Evolutionary conservation across 2,888 invertebrate genomes (phyloP), one percentile per base, ranked within the genome.

Genomic region (Scaeva pyrastri): DNA sequence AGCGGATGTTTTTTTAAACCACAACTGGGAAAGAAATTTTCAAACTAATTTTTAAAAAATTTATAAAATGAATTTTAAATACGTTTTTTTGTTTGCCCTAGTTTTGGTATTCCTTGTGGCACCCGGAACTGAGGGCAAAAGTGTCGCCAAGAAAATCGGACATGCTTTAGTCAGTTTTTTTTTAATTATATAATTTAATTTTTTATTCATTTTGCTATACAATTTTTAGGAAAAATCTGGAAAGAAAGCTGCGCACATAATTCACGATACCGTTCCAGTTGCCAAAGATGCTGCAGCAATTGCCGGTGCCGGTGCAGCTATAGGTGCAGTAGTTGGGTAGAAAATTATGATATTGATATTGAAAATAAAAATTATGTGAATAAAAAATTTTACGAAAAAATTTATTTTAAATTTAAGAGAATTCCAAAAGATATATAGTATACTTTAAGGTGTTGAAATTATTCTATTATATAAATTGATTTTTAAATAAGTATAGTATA

Each of bases 201-300:
- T n/a, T n/a, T n/a, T n/a, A n/a, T n/a, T n/a, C n/a, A n/a, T n/a
- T n/a, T n/a, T n/a, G n/a, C n/a, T n/a, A n/a, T n/a, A n/a, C n/a
- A n/a, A 5, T 73, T 39, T 26, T 16, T 21, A 85, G 85, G 62
- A 52, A 5, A 85, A 85, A 36, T 80, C 55, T 12, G 85, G 21
- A 19, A 80, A 80, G 50, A 80, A 85, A 71, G 75, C 36, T 23
- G 72, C 23, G 19, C 1, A 80, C n/a, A 4, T 85, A n/a, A 80
- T 85, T 62, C 85, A 85, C 12, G 41, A 48, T 0, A 80, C 14
- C 11, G 68, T 75, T 5, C 31, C 21, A 48, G 80, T 85, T 2
- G 85, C 85, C 19, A 68, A 76, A n/a, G 85, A 85, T 45, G 85
- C 76, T 16, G 85, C 85, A 10, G 41, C 85, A 26, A 85, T 85